Evolutionary conservation across 2,797 vertebrate species (phyloP), one percentile per base, ranked within the genome.

Genomic region (Spheniscus humboldti): DNA sequence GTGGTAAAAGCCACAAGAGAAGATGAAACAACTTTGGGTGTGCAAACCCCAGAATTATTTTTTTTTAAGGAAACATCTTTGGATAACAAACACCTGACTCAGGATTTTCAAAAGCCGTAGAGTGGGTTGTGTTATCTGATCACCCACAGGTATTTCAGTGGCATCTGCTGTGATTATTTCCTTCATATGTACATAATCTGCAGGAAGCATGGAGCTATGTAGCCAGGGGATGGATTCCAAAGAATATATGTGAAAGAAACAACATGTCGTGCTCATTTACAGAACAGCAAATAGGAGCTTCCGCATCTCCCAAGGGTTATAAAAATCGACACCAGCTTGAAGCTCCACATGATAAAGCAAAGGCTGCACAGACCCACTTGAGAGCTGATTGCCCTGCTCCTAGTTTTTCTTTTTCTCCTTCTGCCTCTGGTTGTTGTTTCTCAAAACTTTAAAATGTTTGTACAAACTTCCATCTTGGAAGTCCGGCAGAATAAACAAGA

Each of bases 381-480:
- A 88, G 76, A 95, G 59, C 45, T 0, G 2, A 67, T 92, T 1
- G 0, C 57, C 20, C 90, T 28, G 79, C 69, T 94, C 37, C 89
- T 94, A 95, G 94, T 88, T 94, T 87, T 91, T 14, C 59, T 93
- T 96, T 92, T 94, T 76, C 63, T 86, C 82, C 69, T 89, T 68
- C 88, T 91, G 94, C 88, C 68, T 94, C 86, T 96, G 81, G 81
- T 96, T 86, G 86, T 92, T 96, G 94, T 97, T 97, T 96, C 69
- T 88, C 75, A 92, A 86, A 91, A 88, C 59, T 86, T 90, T 69
- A 72, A 95, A 96, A 96, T 96, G 93, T 96, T 97, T 96, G 95
- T 94, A 96, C 95, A 97, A 97, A 96, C 85, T 96, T 95, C 94
- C 94, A 96, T 97, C 95, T 96, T 97, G 93, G 94, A 97, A 96